Evolutionary conservation across 1,140 invertebrate species (phyloP).

Genomic region (Drosophila triauraria): DNA sequence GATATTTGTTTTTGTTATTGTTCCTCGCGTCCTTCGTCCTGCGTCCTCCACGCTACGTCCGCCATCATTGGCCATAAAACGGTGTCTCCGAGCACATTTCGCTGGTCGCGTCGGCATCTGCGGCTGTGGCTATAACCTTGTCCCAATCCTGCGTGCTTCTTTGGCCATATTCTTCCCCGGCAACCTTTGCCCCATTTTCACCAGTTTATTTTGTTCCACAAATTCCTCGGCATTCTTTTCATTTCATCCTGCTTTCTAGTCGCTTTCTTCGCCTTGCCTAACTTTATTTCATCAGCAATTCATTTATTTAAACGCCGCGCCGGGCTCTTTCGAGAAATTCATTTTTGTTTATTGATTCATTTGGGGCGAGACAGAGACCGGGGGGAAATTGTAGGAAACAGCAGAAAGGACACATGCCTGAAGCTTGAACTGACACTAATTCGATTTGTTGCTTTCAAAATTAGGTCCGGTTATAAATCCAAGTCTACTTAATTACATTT

Average conservation of each 20-base stretch:
- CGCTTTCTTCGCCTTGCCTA: constrained; percentile 16
- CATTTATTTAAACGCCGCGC: constrained; percentile 69
- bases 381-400: background rate
- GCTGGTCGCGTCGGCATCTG: constrained; percentile 62
- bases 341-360: constrained; percentile 66
- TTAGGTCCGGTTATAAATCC: constrained; percentile 54
- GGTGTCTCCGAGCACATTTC: constrained; percentile 69
- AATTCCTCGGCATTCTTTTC: constrained; percentile 59
- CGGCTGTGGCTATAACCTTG: constrained; percentile 56
- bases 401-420: constrained; percentile 7
- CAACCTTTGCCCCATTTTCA: constrained; percentile 38
- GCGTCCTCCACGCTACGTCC: background rate
- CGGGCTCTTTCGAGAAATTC: constrained; percentile 36
- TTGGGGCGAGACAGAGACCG: background rate
- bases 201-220: constrained; percentile 74
- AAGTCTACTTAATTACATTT: constrained; percentile 55
- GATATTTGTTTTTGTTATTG: constrained; percentile 79
- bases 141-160: constrained; percentile 32
- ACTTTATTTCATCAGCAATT: constrained; percentile 73
- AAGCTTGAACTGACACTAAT: constrained; percentile 51
- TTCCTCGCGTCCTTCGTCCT: constrained; percentile 54
- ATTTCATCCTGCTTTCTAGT: constrained; percentile 37
- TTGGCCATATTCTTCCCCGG: constrained; percentile 17
- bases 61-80: constrained; percentile 65
- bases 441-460: constrained; percentile 52